A percentile compares a stretch with the other conserved stretches of the same genome.
Evolutionary conservation across 2,888 invertebrate genomes (phyloP).

Genomic region (Tuta absoluta): DNA sequence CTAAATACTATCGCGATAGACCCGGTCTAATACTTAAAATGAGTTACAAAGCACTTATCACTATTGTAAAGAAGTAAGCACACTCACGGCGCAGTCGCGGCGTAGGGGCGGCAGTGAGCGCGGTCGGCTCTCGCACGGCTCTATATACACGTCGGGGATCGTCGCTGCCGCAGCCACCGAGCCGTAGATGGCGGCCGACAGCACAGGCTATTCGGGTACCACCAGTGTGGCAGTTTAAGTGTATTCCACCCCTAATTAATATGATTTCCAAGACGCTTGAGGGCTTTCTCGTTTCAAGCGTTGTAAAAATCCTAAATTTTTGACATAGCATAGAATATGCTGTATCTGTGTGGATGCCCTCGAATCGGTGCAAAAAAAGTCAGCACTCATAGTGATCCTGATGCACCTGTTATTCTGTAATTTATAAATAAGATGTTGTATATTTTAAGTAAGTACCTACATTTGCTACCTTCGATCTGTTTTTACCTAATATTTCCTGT

Average conservation of each 20-base stretch:
- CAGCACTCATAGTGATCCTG: too few relatives aligned
- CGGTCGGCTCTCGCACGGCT: neutral
- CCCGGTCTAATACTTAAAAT: too few relatives aligned
- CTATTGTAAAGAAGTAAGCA: neutral
- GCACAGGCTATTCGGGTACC: conserved; percentile 5
- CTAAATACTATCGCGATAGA: too few relatives aligned
- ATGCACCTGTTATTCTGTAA: too few relatives aligned
- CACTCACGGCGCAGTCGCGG: conserved; percentile 16
- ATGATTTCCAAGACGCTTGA: neutral
- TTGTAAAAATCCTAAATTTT: too few relatives aligned
- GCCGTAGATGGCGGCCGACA: conserved; percentile 7
- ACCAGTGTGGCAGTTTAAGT: neutral
- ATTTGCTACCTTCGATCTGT: too few relatives aligned
- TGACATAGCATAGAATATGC: too few relatives aligned
- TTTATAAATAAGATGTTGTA: too few relatives aligned
- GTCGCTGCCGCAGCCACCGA: neutral
- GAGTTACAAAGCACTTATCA: neutral
- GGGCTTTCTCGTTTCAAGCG: neutral
- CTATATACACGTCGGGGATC: conserved; percentile 1
- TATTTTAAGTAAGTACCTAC: too few relatives aligned
- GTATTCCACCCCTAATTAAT: neutral
- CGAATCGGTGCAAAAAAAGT: too few relatives aligned
- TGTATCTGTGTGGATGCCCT: too few relatives aligned
- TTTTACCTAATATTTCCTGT: too few relatives aligned
- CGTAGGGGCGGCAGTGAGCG: conserved; percentile 17